Percentiles rank a stretch among this genome's conserved stretches.
phyloP scores from a whole-genome alignment of 2,888 invertebrate species.

The Coleophora flavipennella region DNA sequence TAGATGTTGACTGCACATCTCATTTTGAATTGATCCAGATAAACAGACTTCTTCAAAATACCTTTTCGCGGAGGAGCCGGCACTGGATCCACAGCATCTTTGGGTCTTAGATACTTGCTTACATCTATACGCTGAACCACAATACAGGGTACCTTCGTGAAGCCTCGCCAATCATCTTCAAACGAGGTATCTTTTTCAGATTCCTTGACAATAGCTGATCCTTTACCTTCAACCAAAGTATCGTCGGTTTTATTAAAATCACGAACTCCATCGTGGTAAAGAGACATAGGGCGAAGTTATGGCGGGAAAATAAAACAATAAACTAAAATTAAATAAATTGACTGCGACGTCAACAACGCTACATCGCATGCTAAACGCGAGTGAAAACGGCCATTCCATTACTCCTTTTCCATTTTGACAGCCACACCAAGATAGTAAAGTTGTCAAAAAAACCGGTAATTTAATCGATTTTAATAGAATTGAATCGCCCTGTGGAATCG shows the following conservation, averaged over 20 bases:
- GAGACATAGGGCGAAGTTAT: constrained; percentile 32
- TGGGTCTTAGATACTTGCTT: constrained; percentile 27
- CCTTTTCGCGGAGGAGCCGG: not conserved
- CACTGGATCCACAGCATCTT: constrained; percentile 4
- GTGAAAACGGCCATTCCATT: constrained; percentile 3
- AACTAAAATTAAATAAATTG: constrained; percentile 26
- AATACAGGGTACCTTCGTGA: constrained; percentile 36
- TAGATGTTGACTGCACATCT: constrained; percentile 34
- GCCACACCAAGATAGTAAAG: no score
- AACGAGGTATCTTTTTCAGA: constrained; percentile 22
- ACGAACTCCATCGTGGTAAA: constrained; percentile 31
- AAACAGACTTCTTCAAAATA: constrained; percentile 3
- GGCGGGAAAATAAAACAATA: constrained; percentile 33
- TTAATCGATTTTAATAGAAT: no score
- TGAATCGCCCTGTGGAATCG: no score
- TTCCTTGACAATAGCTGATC: constrained; percentile 9
- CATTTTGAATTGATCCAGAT: constrained; percentile 17
- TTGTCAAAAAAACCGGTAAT: no score
- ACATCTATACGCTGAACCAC: constrained; percentile 35
- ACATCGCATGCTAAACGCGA: constrained; percentile 21
- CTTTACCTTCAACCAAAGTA: not conserved
- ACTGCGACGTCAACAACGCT: constrained; percentile 37
- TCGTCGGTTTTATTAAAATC: not conserved
- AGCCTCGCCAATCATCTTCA: constrained; percentile 34
- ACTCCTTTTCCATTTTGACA: not conserved